A percentile compares a stretch with the other conserved stretches of the same genome.
These are phyloP conservation scores for Lota lota DNA, from an alignment of 2,113 vertebrate genomes.

Conservation along the genomic window DNA sequence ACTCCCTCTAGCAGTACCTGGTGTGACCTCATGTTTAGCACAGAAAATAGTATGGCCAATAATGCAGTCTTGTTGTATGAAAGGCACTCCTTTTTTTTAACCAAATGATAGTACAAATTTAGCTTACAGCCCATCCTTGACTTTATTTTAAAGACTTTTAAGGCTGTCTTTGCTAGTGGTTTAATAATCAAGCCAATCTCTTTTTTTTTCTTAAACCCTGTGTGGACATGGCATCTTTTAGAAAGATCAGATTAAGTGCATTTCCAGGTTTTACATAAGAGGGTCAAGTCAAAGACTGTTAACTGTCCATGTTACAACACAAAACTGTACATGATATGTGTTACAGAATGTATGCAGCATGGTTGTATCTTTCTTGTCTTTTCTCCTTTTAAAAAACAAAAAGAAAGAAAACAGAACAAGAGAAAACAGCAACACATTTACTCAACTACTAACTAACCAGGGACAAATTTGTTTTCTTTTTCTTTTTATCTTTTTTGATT, in stretches of 20 bases:
- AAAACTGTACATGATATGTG: constrained; percentile 99
- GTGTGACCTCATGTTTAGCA: constrained; percentile 80
- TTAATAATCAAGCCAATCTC: constrained; percentile 74
- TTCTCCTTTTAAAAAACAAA: constrained; percentile 72
- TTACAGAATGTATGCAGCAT: constrained; percentile 97
- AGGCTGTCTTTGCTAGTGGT: constrained; percentile 74
- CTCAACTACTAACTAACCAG: constrained; percentile 97
- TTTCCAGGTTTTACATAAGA: constrained; percentile 82
- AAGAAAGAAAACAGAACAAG: constrained; percentile 84
- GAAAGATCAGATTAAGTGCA: constrained; percentile 83
- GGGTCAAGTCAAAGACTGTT: constrained; percentile 83
- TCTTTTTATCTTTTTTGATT: constrained; percentile 77
- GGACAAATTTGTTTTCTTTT: constrained; percentile 82
- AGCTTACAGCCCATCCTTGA: constrained; percentile 72
- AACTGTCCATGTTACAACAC: constrained; percentile 88
- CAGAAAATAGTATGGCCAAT: constrained; percentile 86
- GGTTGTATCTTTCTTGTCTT: constrained; percentile 77
- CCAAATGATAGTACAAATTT: constrained; percentile 87
- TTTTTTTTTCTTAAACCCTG: constrained; percentile 73
- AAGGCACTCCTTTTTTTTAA: constrained; percentile 92
- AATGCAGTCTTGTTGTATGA: constrained; percentile 84
- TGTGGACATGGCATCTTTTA: constrained; percentile 84
- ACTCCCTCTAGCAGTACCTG: constrained; percentile 63
- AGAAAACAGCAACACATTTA: constrained; percentile 95
- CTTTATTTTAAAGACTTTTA: constrained; percentile 79